Percentiles rank a stretch among this genome's conserved stretches.
Evolutionary conservation across 2,888 invertebrate genomes (phyloP).

Genomic region (Melinopterus prodromus): DNA sequence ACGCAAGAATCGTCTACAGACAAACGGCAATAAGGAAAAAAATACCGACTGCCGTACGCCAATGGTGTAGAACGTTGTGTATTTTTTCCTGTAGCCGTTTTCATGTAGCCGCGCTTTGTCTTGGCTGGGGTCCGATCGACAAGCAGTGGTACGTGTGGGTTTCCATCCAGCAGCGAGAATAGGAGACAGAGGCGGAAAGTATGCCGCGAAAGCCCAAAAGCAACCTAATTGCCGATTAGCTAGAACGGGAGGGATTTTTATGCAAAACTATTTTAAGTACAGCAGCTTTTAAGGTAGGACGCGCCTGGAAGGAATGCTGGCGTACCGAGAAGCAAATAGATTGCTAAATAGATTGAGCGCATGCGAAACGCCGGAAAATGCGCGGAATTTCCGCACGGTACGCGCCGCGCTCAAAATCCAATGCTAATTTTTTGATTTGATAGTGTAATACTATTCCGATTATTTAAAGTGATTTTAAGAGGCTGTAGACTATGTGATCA

Average conservation of each 20-base stretch:
- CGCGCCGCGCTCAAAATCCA: not conserved
- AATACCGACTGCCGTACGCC: conserved; percentile 21
- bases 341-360: conserved; percentile 24
- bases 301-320: conserved; percentile 21
- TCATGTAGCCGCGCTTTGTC: conserved; percentile 13
- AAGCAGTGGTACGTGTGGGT: not conserved
- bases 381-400: not conserved
- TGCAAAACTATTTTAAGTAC: conserved; percentile 26
- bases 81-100: conserved; percentile 18
- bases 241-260: conserved; percentile 26
- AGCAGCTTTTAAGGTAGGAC: conserved; percentile 21
- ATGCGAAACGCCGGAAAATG: not conserved
- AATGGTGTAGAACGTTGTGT: conserved; percentile 13
- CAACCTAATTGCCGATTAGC: conserved; percentile 25
- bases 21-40: not conserved
- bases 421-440: not conserved
- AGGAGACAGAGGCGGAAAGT: not conserved
- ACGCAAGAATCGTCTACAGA: too few species aligned
- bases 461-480: not conserved
- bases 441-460: not conserved
- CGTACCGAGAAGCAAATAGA: conserved; percentile 25
- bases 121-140: conserved; percentile 9
- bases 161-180: conserved; percentile 10
- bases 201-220: conserved; percentile 21
- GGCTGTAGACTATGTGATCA: too few species aligned